Base-by-base conservation (phyloP, 2,797 vertebrate genomes). In the Trichosurus vulpecula region DNA sequence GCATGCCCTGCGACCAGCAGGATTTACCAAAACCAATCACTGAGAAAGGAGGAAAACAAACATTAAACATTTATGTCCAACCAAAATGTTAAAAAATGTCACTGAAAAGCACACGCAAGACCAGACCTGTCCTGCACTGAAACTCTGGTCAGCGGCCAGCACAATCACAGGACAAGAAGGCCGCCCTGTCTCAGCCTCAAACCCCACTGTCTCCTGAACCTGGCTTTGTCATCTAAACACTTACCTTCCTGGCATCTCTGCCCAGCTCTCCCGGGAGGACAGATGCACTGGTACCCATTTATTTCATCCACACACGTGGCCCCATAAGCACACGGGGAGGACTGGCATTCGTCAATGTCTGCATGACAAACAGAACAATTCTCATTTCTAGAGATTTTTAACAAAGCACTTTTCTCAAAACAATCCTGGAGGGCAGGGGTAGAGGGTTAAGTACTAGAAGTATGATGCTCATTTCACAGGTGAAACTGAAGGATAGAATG, bases 281-380 rank as follows among this genome's bases (percentile, higher is more conserved):
- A 99, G 93, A 98, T 98, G 52, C 99, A 99, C 97, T 98, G 99
- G 94, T 99, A 99, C 6, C 99, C 99, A 0, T 99, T 99, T 98
- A 99, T 99, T 97, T 99, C 99, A 47, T 99, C 99, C 97, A 99
- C 98, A 94, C 99, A 99, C 22, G 99, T 99, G 27, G 99, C 99
- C 91, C 99, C 99, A 0, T 99, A 99, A 0, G 99, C 99, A 35
- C 99, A 99, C 0, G 99, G 99, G 0, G 99, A 99, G 1, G 99
- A 99, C 98, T 99, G 99, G 97, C 99, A 99, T 98, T 99, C 99
- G 19, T 99, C 99, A 0, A 99, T 99, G 98, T 99, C 99, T 99
- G 96, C 27, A 19, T 0, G 94, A 35, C 22, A 87, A 87, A 87
- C 22, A 51, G 8, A 87, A 51, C 41, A 87, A 87, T 25, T 27